Evolutionary conservation across 1,140 invertebrate species (phyloP).

Genomic region (Caenorhabditis briggsae): DNA sequence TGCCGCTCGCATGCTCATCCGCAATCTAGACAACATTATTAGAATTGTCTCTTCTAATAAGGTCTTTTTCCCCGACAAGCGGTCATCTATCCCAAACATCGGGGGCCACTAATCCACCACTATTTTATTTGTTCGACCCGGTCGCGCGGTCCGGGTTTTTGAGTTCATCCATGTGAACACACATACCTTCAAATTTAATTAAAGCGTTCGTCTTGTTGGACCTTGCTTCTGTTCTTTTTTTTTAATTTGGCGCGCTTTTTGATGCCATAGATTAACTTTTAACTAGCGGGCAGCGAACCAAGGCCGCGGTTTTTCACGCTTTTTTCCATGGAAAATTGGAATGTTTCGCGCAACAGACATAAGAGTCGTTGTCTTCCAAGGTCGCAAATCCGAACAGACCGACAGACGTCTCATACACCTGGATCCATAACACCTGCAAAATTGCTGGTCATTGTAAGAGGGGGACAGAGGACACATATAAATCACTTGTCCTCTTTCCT

Average conservation of each 20-base stretch:
- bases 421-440: slow-evolving; percentile 53
- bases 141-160: slow-evolving; percentile 41
- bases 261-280: slow-evolving; percentile 53
- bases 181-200: slow-evolving; percentile 50
- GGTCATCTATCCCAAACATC: slow-evolving; percentile 34
- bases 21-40: slow-evolving; percentile 48
- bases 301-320: slow-evolving; percentile 26
- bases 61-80: slow-evolving; percentile 41
- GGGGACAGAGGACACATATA: slow-evolving; percentile 26
- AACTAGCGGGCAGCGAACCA: background rate
- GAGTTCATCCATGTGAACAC: slow-evolving; percentile 46
- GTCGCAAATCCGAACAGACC: slow-evolving; percentile 49
- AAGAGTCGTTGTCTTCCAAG: slow-evolving; percentile 39
- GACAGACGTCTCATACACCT: slow-evolving; percentile 55
- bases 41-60: slow-evolving; percentile 3
- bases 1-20: slow-evolving; percentile 18
- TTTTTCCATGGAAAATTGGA: slow-evolving; percentile 43
- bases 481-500: slow-evolving; percentile 11
- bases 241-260: slow-evolving; percentile 10
- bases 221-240: background rate
- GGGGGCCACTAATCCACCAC: slow-evolving; percentile 21
- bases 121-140: slow-evolving; percentile 52
- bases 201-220: slow-evolving; percentile 6
- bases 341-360: slow-evolving; percentile 52
- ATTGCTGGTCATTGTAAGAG: slow-evolving; percentile 30